Evolutionary conservation across 2,797 vertebrate genomes (phyloP).

Genomic region (Gobio occitaniae): DNA sequence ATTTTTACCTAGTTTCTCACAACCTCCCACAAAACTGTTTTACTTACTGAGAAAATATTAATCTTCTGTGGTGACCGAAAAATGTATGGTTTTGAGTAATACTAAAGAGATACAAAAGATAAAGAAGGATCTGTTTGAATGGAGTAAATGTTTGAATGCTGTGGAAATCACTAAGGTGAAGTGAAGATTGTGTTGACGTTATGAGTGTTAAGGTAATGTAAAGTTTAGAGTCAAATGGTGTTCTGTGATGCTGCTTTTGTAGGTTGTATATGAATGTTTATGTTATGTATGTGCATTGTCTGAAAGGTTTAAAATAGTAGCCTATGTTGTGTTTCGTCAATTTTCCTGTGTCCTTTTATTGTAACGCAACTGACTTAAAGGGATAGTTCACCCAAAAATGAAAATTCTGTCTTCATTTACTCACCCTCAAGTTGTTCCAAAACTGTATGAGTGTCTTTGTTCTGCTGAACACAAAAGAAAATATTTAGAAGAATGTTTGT

Average conservation of each 20-base stretch:
- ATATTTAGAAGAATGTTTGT: too few relatives aligned
- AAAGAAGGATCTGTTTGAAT: not conserved
- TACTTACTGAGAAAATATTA: constrained; percentile 13
- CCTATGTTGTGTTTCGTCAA: not conserved
- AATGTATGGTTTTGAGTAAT: not conserved
- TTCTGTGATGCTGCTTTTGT: not conserved
- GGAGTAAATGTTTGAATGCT: not conserved
- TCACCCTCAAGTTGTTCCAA: too few relatives aligned
- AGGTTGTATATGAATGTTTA: not conserved
- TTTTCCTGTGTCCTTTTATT: not conserved
- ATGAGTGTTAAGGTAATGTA: not conserved
- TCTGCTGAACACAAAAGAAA: too few relatives aligned
- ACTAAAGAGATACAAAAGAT: not conserved
- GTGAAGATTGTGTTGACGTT: not conserved
- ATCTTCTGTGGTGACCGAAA: not conserved
- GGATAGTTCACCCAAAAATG: too few relatives aligned
- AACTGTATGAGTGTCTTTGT: too few relatives aligned
- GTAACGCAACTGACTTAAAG: not conserved
- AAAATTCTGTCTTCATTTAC: too few relatives aligned
- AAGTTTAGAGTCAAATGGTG: not conserved
- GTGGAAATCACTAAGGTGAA: not conserved
- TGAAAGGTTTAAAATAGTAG: not conserved
- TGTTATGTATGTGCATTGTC: not conserved
- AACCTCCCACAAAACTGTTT: not conserved
- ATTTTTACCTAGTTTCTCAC: not conserved